Evolutionary conservation across 2,113 vertebrate species (phyloP).

Genomic region (Cnemophilus loriae): DNA sequence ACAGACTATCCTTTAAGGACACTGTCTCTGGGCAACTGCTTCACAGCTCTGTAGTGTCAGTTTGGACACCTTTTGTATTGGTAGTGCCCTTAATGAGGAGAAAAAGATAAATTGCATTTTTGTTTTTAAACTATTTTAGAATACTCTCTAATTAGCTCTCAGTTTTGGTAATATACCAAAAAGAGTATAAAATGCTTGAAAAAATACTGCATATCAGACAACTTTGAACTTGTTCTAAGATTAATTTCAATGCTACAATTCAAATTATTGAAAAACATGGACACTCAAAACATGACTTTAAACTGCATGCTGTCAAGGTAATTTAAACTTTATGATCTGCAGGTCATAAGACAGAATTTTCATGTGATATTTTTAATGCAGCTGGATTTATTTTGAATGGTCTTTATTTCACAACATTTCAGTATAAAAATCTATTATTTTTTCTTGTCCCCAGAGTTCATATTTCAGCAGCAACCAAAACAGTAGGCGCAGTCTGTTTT

Average conservation of each 20-base stretch:
- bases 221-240: slow-evolving; percentile 10
- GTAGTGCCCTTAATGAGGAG: slow-evolving; percentile 62
- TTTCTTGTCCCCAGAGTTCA: neutral
- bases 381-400: neutral
- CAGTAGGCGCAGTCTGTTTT: neutral
- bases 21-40: slow-evolving; percentile 54
- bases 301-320: slow-evolving; percentile 45
- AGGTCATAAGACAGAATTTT: slow-evolving; percentile 33
- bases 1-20: slow-evolving; percentile 51
- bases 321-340: slow-evolving; percentile 22
- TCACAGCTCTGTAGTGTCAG: slow-evolving; percentile 53
- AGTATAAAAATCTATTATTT: neutral
- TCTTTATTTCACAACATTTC: slow-evolving; percentile 13
- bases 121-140: slow-evolving; percentile 68
- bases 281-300: slow-evolving; percentile 16
- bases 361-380: slow-evolving; percentile 12
- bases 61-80: slow-evolving; percentile 70
- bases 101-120: slow-evolving; percentile 45
- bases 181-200: slow-evolving; percentile 31
- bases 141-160: neutral
- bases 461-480: neutral
- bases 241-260: slow-evolving; percentile 4
- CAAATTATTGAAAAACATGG: slow-evolving; percentile 11
- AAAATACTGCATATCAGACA: slow-evolving; percentile 26
- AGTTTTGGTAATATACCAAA: neutral